phyloP scores from a whole-genome alignment of 2,888 invertebrate genomes.

The Patella ulyssiponensis region DNA sequence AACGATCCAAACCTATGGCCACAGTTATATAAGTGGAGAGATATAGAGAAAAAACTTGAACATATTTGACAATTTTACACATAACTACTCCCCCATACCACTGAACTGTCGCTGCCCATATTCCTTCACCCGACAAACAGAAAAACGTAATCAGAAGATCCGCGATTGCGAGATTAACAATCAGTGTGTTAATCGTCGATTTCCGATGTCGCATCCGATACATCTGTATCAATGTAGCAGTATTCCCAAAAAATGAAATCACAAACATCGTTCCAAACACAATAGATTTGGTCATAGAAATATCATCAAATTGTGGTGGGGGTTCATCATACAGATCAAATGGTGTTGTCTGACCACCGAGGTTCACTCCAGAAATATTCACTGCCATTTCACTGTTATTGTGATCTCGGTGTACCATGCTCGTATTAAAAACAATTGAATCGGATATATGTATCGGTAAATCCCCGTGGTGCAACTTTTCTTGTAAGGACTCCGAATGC shows the following conservation, averaged over 20 bases:
- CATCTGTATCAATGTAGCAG: conserved; percentile 84
- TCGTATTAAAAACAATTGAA: too few species aligned
- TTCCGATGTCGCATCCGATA: conserved; percentile 75
- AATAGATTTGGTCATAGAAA: conserved; percentile 79
- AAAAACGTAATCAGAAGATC: conserved; percentile 86
- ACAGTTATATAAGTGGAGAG: conserved; percentile 87
- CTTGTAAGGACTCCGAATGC: too few species aligned
- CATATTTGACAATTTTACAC: conserved; percentile 86
- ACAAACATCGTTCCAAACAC: conserved; percentile 81
- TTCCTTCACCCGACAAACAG: conserved; percentile 85
- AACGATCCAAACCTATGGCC: conserved; percentile 86
- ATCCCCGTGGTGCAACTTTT: too few species aligned
- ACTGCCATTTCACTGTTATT: too few species aligned
- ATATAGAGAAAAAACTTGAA: conserved; percentile 86
- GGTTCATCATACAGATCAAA: too few species aligned
- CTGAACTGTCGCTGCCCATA: conserved; percentile 85
- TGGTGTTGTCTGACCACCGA: too few species aligned
- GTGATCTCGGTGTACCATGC: too few species aligned
- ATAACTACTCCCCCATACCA: conserved; percentile 85
- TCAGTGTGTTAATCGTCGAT: conserved; percentile 79
- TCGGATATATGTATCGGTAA: too few species aligned
- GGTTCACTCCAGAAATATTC: too few species aligned
- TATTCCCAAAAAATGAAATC: conserved; percentile 82
- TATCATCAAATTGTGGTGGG: conserved; percentile 78
- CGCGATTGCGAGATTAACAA: conserved; percentile 86